Evolutionary conservation across 92 coral and sea anemone species (phyloP), one percentile per base, ranked within the genome.

Genomic region (Metridium senile): DNA sequence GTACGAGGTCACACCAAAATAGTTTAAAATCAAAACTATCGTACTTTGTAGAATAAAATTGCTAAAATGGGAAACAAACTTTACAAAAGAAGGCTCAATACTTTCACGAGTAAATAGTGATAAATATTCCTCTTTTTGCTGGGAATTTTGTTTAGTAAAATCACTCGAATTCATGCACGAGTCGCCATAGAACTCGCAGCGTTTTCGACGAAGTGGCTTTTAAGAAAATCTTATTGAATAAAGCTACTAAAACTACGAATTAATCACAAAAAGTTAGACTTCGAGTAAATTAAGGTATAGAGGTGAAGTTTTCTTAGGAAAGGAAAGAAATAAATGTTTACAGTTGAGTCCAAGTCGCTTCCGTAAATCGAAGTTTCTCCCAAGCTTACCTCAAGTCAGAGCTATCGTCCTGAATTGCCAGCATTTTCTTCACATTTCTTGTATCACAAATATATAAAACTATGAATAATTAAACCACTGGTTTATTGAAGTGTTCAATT

Each of bases 391-490:
- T 89, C 83, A 87, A 46, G 33, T 89, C 93, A n/a, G 66, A 49
- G 59, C 87, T 59, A 69, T 91, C 97, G 43, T 91, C 93, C 56
- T 87, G 87, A 29, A 91, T 86, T 16, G 97, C 97, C 80, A 91
- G 69, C 97, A 91, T 91, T 23, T 81, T 79, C 62, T 33, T 63
- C 9, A 62, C 89, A 80, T 84, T 53, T 45, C 73, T 30, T 62
- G 70, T n/a, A 62, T 26, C 76, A 10, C 54, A 57, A 6, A 67
- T 19, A 65, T 6, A 32, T 32, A 39, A 39, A 39, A 39, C 6
- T 13, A 39, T 39, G 6, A 39, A 39, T 13, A 13, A 4, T 13
- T 39, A 39, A 39, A 39, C n/a, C n/a, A 13, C 6, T 39, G 49
- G 13, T 39, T 39, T 39, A 39, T 39, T 39, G 13, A 4, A 39